A percentile compares a stretch with the other conserved stretches of the same genome.
These are phyloP conservation scores for Pasiphila rectangulata DNA, from an alignment of 2,888 invertebrate species.

Conservation along the genomic window DNA sequence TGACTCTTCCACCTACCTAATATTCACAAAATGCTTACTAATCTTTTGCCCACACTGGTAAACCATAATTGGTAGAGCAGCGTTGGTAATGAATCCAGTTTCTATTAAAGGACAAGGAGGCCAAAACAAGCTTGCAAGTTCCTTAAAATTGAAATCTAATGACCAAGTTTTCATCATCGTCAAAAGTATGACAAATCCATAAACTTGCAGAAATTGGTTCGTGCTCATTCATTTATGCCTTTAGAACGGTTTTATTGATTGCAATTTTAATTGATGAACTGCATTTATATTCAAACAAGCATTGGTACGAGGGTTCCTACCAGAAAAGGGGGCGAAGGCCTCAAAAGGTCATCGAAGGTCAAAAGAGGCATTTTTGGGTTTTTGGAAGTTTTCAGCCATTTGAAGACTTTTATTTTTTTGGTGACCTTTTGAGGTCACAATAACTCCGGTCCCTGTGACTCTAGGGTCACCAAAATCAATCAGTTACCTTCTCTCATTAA, in stretches of 20 bases:
- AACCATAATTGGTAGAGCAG: constrained; percentile 54
- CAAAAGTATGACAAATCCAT: constrained; percentile 22
- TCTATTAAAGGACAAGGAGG: constrained; percentile 49
- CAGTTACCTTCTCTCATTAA: too few species aligned
- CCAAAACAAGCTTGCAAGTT: constrained; percentile 37
- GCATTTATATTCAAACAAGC: constrained; percentile 12
- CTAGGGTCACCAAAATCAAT: too few species aligned
- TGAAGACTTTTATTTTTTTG: too few species aligned
- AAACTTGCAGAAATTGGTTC: constrained; percentile 20
- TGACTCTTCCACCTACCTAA: constrained; percentile 23
- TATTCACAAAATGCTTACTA: constrained; percentile 36
- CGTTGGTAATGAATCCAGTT: constrained; percentile 56
- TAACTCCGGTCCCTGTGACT: too few species aligned
- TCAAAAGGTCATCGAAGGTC: too few species aligned
- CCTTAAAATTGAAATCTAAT: constrained; percentile 1
- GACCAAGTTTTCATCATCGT: constrained; percentile 15
- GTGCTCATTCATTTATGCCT: constrained; percentile 26
- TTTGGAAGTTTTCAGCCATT: too few species aligned
- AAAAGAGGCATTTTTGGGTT: too few species aligned
- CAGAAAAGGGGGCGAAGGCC: too few species aligned
- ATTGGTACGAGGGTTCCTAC: too few species aligned
- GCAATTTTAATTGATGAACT: constrained; percentile 28
- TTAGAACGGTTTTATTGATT: constrained; percentile 31
- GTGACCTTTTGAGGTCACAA: too few species aligned
- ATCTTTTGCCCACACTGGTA: constrained; percentile 56